These are phyloP conservation scores for Tadarida brasiliensis DNA, from an alignment of 2,797 vertebrate species.

Conservation along the genomic window DNA sequence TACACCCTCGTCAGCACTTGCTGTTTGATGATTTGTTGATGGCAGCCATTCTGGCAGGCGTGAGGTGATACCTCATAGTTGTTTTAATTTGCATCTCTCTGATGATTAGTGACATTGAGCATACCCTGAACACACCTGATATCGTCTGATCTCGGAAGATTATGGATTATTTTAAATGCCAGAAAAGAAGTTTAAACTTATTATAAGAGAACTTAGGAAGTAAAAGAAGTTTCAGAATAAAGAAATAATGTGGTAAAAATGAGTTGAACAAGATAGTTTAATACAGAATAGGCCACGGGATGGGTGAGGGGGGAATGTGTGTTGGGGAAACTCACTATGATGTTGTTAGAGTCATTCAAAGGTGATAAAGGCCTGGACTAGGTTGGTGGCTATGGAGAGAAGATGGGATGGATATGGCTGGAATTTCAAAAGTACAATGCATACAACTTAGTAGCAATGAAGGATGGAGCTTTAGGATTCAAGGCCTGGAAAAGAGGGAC, in stretches of 20 bases:
- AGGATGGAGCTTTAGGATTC: neutral
- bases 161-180: conserved; percentile 14
- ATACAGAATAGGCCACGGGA: neutral
- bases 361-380: neutral
- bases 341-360: neutral
- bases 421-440: neutral
- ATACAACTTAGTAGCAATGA: neutral
- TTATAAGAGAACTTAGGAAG: conserved; percentile 30
- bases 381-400: neutral
- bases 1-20: too few species aligned
- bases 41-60: too few species aligned
- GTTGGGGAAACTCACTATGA: neutral
- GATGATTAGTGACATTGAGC: too few species aligned
- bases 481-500: neutral
- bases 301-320: neutral
- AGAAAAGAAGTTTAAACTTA: neutral
- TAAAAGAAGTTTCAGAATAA: neutral
- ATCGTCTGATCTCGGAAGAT: too few species aligned
- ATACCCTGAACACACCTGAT: too few species aligned
- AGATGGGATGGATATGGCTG: neutral
- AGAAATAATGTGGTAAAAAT: neutral
- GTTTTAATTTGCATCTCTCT: too few species aligned
- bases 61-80: too few species aligned
- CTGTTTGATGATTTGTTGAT: too few species aligned
- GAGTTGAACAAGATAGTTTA: neutral